These are phyloP conservation scores for Phaedon cochleariae DNA, from an alignment of 2,888 invertebrate genomes.

Conservation along the genomic window DNA sequence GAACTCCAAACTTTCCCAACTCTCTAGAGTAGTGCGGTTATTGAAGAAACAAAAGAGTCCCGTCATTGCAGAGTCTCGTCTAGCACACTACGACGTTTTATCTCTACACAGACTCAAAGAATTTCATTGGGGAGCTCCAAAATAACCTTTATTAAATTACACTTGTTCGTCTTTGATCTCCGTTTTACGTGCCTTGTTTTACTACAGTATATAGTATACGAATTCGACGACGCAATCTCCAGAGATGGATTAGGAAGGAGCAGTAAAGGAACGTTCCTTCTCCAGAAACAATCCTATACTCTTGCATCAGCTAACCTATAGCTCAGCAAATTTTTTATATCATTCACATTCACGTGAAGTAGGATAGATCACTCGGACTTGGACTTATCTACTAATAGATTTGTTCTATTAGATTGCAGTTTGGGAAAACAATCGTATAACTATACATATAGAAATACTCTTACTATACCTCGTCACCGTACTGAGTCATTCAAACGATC, in stretches of 20 bases:
- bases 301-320: no score
- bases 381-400: no score
- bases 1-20: not conserved
- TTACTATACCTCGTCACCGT: no score
- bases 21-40: not conserved
- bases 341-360: no score
- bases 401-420: no score
- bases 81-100: not conserved
- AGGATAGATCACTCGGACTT: no score
- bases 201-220: conserved; percentile 16
- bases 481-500: no score
- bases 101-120: conserved; percentile 22
- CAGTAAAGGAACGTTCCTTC: not conserved
- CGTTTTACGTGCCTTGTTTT: conserved; percentile 25
- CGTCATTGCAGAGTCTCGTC: not conserved
- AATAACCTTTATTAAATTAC: conserved; percentile 33
- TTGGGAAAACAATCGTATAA: no score
- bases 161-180: conserved; percentile 31
- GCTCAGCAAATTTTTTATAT: no score
- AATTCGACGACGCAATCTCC: not conserved
- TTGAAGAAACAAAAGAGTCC: not conserved
- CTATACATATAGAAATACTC: no score
- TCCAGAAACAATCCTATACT: no score
- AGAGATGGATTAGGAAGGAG: not conserved
- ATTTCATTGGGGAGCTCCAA: conserved; percentile 18